Evolutionary conservation across 2,888 invertebrate genomes (phyloP).

Genomic region (Digitonthophagus gazella): DNA sequence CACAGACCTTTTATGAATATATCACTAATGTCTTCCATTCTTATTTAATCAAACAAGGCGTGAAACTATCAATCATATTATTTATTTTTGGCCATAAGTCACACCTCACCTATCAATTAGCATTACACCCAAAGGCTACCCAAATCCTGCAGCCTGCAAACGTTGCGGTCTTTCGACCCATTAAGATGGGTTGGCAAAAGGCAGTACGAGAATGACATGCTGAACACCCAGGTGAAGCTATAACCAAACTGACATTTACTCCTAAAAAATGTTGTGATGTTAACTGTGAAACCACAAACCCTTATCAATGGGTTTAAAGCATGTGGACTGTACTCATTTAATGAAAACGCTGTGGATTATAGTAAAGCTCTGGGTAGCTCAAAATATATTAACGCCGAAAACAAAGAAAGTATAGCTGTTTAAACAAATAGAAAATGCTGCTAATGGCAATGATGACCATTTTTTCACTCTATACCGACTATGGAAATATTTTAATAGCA

Average conservation of each 20-base stretch:
- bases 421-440: no score
- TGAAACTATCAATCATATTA: conserved; percentile 41
- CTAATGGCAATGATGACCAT: no score
- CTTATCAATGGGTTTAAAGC: conserved; percentile 32
- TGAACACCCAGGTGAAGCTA: background rate
- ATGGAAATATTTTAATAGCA: no score
- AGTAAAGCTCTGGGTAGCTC: conserved; percentile 29
- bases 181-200: conserved; percentile 27
- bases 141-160: background rate
- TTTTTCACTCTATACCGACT: no score
- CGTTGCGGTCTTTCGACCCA: conserved; percentile 28
- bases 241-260: conserved; percentile 24
- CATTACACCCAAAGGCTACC: no score
- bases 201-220: conserved; percentile 15
- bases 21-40: conserved; percentile 40
- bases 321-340: conserved; percentile 33
- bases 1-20: conserved; percentile 46
- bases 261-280: conserved; percentile 20
- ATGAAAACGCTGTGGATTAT: conserved; percentile 31
- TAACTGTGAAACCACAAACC: background rate
- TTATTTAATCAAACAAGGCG: conserved; percentile 38
- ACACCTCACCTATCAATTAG: no score
- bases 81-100: conserved; percentile 38
- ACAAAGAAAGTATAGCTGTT: no score
- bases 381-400: no score